Evolutionary conservation across 53 echinoderm and acorn worm species (phyloP), one percentile per base, ranked within the genome.

Genomic region (Mesocentrotus franciscanus): DNA sequence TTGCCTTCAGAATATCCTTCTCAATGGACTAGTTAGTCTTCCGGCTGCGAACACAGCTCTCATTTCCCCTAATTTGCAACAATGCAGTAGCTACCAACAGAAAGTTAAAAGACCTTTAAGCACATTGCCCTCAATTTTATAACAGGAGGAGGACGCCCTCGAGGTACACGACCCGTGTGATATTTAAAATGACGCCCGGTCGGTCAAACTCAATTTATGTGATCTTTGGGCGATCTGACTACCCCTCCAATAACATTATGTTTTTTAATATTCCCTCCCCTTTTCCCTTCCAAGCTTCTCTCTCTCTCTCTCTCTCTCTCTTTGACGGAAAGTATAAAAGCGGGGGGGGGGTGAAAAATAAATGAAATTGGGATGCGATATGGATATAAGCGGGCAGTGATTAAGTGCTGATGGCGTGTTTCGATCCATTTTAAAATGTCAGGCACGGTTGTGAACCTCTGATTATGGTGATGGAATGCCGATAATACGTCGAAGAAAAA

Each of bases 191-290:
- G 35, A 64, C 91, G 7, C 91, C 36, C 91, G 64, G 15, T 34
- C 66, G 66, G 66, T 91, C 91, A 61, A 66, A 91, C 91, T 91
- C 91, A 91, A 91, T 91, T 91, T 91, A 33, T 64, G 26, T 91
- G 91, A 91, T 39, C 8, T 64, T 91, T 36, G 66, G 33, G 34
- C 20, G 68, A 91, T 29, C 64, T 66, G 91, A 91, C 91, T 64
- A 12, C 35, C 27, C 18, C 68, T 64, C 13, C 62, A 64, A 91
- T 39, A 62, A 91, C 68, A 66, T 62, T 20, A 33, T 39, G 3
- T 39, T 3, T 39, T 39, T 1, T 39, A 39, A 39, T 39, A 39
- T 89, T 15, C n/a, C 6, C 22, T 5, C 39, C 17, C 2, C 83
- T 83, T 83, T 83, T 18, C 42, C 83, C 42, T 39, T 42, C 9